Evolutionary conservation across 2,797 vertebrate genomes (phyloP), one percentile per base, ranked within the genome.

Genomic region (Octomys mimax): DNA sequence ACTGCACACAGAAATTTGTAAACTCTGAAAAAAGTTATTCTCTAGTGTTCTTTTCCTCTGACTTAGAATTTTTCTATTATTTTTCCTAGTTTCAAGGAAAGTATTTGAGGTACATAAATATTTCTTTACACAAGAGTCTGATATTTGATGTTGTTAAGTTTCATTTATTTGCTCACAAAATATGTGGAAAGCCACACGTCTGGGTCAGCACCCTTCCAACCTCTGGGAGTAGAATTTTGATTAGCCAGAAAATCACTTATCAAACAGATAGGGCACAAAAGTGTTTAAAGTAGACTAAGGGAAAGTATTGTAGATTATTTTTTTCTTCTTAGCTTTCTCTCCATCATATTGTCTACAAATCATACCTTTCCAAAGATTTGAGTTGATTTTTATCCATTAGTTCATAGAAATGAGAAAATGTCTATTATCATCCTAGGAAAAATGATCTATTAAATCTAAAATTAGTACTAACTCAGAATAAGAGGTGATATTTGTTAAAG

Each of bases 291-390:
- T 42, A 6, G 36, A 0, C 46, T 81, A 66, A 52, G 9, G 36
- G 11, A 94, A 81, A 49, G 19, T 64, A 82, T 57, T 19, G 6
- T 18, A 11, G 4, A 6, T 54, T 70, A 4, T 42, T 42, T 31
- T 36, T 62, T 92, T 73, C 28, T 80, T 93, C 19, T 79, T 33
- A 59, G 95, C 31, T 39, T 52, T 46, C 68, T 62, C 12, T 73
- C 21, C 0, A 33, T 87, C 33, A 9, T 33, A 54, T 8, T 68
- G 82, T 33, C 33, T 59, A 18, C 57, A 19, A 87, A 59, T 73
- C 33, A 77, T 24, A 71, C 81, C 57, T 79, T 96, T 89, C 57
- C 0, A 94, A 90, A 75, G 11, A 3, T 84, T 95, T 96, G 52
- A 39, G 64, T 80, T 96, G 24, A 73, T 91, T 90, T 81, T 33